A percentile compares a stretch with the other conserved stretches of the same genome.
Conservation (phyloP, 1,140 invertebrate genomes). For the Papilio glaucus region DNA sequence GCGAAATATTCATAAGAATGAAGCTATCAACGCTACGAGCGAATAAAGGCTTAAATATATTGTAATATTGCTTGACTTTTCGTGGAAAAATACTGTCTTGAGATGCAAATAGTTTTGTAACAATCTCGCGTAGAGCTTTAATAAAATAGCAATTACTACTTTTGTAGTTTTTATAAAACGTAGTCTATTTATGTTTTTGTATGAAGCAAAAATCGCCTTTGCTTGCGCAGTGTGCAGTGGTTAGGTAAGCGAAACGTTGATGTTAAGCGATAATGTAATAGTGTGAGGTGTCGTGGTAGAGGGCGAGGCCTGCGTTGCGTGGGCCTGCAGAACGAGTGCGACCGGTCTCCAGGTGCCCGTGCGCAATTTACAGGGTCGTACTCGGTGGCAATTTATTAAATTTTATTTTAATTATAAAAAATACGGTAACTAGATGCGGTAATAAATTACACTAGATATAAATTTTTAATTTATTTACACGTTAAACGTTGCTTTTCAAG, state of each 20-base stretch:
- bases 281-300: constrained; percentile 56
- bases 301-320: constrained; percentile 60
- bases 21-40: constrained; percentile 24
- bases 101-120: constrained; percentile 67
- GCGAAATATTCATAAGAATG: constrained; percentile 34
- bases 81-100: constrained; percentile 64
- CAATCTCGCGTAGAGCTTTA: constrained; percentile 53
- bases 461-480: neutral
- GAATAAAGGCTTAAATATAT: constrained; percentile 32
- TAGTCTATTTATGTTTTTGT: constrained; percentile 33
- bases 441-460: neutral
- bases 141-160: constrained; percentile 34
- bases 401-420: constrained; percentile 43
- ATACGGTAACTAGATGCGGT: neutral
- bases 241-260: constrained; percentile 25
- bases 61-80: constrained; percentile 49
- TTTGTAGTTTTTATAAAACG: neutral
- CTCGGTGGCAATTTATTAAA: constrained; percentile 37
- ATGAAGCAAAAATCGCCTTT: neutral
- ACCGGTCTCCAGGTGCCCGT: constrained; percentile 77
- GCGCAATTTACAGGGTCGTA: constrained; percentile 55
- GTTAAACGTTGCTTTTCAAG: neutral
- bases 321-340: constrained; percentile 70
- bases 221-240: constrained; percentile 5
- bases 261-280: constrained; percentile 42